Conservation (phyloP, 1,140 invertebrate species). For the Apolygus lucorum region DNA sequence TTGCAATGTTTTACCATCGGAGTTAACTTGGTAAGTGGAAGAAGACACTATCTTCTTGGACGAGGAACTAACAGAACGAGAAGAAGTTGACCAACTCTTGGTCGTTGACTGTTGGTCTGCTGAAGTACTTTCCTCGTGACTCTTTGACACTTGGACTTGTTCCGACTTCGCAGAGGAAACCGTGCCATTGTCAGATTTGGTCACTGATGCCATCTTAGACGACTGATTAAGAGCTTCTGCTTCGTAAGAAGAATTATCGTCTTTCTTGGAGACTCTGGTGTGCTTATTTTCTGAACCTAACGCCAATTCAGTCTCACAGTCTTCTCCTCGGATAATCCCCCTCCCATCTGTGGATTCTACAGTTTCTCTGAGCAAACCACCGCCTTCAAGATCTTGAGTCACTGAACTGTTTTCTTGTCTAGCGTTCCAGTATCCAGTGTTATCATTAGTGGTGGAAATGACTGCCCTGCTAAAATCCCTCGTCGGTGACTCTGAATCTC, state of each 20-base stretch:
- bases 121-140: neutral
- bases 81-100: slow-evolving; percentile 24
- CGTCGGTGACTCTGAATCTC: slow-evolving; percentile 63
- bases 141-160: neutral
- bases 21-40: neutral
- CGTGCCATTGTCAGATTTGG: slow-evolving; percentile 27
- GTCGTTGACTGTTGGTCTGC: neutral
- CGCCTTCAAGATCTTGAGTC: slow-evolving; percentile 21
- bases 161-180: neutral
- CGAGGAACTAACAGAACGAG: slow-evolving; percentile 17
- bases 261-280: slow-evolving; percentile 15
- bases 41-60: slow-evolving; percentile 2
- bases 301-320: slow-evolving; percentile 24
- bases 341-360: slow-evolving; percentile 15
- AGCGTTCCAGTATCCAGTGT: slow-evolving; percentile 32
- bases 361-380: slow-evolving; percentile 11
- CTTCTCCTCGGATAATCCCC: slow-evolving; percentile 26
- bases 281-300: slow-evolving; percentile 20
- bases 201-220: slow-evolving; percentile 18
- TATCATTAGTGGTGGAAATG: slow-evolving; percentile 20
- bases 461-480: slow-evolving; percentile 43
- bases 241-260: slow-evolving; percentile 20
- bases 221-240: slow-evolving; percentile 13
- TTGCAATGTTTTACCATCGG: neutral
- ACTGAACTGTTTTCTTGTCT: slow-evolving; percentile 30